Evolutionary conservation across 2,888 invertebrate genomes (phyloP).

Genomic region (Eilema caniola): DNA sequence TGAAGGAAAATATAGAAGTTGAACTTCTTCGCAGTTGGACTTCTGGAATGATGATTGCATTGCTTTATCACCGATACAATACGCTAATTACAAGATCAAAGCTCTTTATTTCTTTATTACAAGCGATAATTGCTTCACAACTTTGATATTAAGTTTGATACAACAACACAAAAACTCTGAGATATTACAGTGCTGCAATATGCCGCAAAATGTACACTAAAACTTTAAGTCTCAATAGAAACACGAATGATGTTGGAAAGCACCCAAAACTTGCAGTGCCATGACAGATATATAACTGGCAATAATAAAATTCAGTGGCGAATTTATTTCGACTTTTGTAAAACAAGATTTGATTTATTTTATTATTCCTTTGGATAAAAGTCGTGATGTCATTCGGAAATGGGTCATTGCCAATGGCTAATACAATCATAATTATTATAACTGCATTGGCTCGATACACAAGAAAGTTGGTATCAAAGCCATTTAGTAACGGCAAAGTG

Average conservation of each 20-base stretch:
- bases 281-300: background rate
- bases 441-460: background rate
- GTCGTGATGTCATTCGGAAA: constrained; percentile 8
- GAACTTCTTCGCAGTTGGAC: too few relatives aligned
- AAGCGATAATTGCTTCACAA: too few relatives aligned
- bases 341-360: constrained; percentile 12
- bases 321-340: background rate
- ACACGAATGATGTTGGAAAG: constrained; percentile 8
- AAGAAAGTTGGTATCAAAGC: background rate
- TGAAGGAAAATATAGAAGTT: too few relatives aligned
- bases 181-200: background rate
- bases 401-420: constrained; percentile 14
- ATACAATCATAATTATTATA: constrained; percentile 1
- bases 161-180: background rate
- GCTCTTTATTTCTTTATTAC: too few relatives aligned
- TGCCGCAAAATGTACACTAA: background rate
- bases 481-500: background rate
- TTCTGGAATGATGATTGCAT: too few relatives aligned
- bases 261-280: constrained; percentile 8
- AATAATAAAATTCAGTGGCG: constrained; percentile 6
- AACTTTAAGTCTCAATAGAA: background rate
- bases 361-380: constrained; percentile 6
- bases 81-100: too few relatives aligned
- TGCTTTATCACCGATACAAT: too few relatives aligned
- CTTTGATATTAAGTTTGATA: background rate